Evolutionary conservation across 1,140 invertebrate genomes (phyloP).

Genomic region (Venturia canescens): DNA sequence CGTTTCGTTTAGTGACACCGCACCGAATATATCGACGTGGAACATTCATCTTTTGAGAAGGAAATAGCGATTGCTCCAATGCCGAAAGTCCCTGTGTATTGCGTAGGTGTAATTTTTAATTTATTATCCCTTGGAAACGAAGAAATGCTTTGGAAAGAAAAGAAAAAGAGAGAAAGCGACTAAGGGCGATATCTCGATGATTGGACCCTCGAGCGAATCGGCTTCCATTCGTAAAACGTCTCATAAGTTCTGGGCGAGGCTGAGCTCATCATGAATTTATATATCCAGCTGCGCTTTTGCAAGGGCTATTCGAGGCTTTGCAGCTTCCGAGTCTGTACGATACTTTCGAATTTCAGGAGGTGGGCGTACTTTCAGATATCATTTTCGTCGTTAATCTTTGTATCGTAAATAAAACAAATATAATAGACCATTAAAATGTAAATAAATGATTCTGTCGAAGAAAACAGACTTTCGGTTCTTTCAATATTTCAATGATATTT

Average conservation of each 20-base stretch:
- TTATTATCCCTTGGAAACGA: conserved; percentile 16
- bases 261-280: conserved; percentile 21
- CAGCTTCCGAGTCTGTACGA: conserved; percentile 13
- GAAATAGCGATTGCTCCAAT: background rate
- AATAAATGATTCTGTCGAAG: background rate
- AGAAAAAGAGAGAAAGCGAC: background rate
- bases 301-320: background rate
- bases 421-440: background rate
- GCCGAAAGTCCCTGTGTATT: background rate
- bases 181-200: conserved; percentile 47
- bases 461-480: background rate
- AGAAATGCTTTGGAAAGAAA: background rate
- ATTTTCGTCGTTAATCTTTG: background rate
- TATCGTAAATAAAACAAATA: conserved; percentile 33
- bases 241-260: conserved; percentile 46
- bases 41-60: background rate
- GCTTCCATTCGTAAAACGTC: conserved; percentile 45
- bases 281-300: conserved; percentile 30
- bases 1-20: background rate
- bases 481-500: background rate
- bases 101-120: conserved; percentile 49
- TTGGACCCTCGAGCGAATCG: conserved; percentile 50
- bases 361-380: conserved; percentile 8
- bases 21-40: background rate
- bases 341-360: conserved; percentile 47